These are phyloP conservation scores for Oscheius sp. DNA, from an alignment of 2,888 invertebrate genomes.

Conservation along the genomic window DNA sequence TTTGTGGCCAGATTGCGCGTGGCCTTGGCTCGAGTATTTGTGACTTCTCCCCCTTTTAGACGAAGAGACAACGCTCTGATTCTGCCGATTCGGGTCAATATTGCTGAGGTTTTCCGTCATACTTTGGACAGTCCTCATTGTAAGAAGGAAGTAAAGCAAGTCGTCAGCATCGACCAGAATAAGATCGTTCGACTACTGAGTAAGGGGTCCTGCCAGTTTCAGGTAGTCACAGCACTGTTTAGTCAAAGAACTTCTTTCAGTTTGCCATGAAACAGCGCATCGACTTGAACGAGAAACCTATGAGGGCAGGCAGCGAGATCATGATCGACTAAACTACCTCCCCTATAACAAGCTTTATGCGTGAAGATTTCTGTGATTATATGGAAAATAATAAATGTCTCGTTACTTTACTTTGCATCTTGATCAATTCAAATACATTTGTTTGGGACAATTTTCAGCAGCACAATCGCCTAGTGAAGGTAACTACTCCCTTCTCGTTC, in stretches of 20 bases:
- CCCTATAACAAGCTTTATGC: slow-evolving; percentile 14
- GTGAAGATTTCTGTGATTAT: slow-evolving; percentile 10
- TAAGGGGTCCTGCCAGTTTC: slow-evolving; percentile 72
- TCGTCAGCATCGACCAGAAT: slow-evolving; percentile 64
- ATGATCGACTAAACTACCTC: slow-evolving; percentile 28
- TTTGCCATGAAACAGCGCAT: slow-evolving; percentile 73
- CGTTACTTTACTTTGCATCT: background rate
- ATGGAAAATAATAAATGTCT: background rate
- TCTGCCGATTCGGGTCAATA: slow-evolving; percentile 68
- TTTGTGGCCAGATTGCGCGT: slow-evolving; percentile 7
- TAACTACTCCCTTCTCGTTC: no score
- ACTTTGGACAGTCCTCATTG: slow-evolving; percentile 54
- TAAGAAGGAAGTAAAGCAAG: slow-evolving; percentile 62
- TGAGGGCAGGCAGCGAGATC: slow-evolving; percentile 30
- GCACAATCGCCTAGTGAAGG: no score
- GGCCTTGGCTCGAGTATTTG: slow-evolving; percentile 31
- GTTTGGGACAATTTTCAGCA: no score
- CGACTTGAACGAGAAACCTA: slow-evolving; percentile 66
- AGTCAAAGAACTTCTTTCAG: slow-evolving; percentile 43
- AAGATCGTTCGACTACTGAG: slow-evolving; percentile 62
- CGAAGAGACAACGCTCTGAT: slow-evolving; percentile 69
- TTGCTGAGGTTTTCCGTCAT: slow-evolving; percentile 67
- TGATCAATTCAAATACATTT: no score
- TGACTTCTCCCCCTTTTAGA: slow-evolving; percentile 47
- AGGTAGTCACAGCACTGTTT: slow-evolving; percentile 41